These are phyloP conservation scores for Polymixis lichenea DNA, from an alignment of 2,888 invertebrate species.

Conservation along the genomic window DNA sequence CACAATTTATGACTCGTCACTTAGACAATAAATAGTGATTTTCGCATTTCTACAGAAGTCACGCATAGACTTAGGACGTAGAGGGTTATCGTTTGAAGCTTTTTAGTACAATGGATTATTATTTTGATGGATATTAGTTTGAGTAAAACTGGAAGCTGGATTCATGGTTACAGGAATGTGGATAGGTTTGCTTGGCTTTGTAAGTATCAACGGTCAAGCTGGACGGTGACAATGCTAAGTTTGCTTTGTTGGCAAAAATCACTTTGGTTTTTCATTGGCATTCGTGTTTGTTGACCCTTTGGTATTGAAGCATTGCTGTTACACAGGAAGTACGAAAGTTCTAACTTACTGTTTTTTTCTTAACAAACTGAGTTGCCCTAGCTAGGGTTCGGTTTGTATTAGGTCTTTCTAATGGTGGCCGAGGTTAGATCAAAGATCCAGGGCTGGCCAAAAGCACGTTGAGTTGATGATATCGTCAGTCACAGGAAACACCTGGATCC, in stretches of 20 bases:
- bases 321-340: background rate
- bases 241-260: background rate
- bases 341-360: too few relatives aligned
- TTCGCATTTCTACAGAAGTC: constrained; percentile 84
- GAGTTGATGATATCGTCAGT: too few relatives aligned
- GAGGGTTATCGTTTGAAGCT: constrained; percentile 33
- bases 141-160: constrained; percentile 42
- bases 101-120: constrained; percentile 33
- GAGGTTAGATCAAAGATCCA: too few relatives aligned
- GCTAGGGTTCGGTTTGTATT: too few relatives aligned
- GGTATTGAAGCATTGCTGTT: background rate
- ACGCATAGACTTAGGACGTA: constrained; percentile 77
- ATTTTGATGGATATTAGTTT: constrained; percentile 11
- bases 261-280: background rate
- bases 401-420: too few relatives aligned
- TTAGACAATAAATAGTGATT: constrained; percentile 89
- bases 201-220: background rate
- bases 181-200: background rate
- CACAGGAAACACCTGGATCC: too few relatives aligned
- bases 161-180: constrained; percentile 16
- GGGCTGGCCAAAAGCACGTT: too few relatives aligned
- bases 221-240: background rate
- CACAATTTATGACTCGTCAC: constrained; percentile 88
- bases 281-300: too few relatives aligned
- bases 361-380: too few relatives aligned